Base-by-base conservation (phyloP, 2,113 vertebrate genomes). In the Catharus fuscescens region DNA sequence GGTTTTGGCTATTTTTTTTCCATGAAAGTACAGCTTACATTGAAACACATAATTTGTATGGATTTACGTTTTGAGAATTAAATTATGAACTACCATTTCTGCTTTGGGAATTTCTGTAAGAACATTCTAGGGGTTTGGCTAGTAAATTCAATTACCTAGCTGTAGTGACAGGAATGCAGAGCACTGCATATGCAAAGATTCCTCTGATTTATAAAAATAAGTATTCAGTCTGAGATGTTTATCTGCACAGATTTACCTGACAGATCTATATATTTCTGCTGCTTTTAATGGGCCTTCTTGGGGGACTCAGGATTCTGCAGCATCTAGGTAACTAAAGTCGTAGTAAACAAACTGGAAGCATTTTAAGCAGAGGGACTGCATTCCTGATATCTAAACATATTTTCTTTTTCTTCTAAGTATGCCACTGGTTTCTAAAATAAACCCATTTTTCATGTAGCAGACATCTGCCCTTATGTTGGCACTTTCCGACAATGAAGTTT, bases 71-170 rank as follows among this genome's bases (percentile, higher is more conserved):
- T 38, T 19, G 54, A 54, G 54, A 59, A 82, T 77, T 90, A 40
- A 48, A 45, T 77, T 3, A 78, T 85, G 52, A 90, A 48, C 62
- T 61, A 45, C 50, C 18, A 4, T 44, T 81, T 66, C n/a, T 74
- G 64, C 67, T 93, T 44, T 80, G 70, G 62, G 81, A 95, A 86
- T 84, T 77, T 84, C 56, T 83, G 11, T 31, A 47, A 74, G 79
- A 71, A 38, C 14, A 19, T 80, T 92, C 19, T 38, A 40, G 65
- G 32, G 24, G 20, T 47, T 76, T 71, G 67, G 38, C 80, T 86
- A 82, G 42, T 91, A 92, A 92, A 91, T 93, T 92, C 61, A 83
- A 53, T 93, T 86, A 92, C 57, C 57, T 71, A 64, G 40, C 34
- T 61, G 31, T 40, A 44, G 60, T 94, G 92, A 88, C 79, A 92